Conservation (phyloP, 2,797 vertebrate species). For the Diglossa cyanea region DNA sequence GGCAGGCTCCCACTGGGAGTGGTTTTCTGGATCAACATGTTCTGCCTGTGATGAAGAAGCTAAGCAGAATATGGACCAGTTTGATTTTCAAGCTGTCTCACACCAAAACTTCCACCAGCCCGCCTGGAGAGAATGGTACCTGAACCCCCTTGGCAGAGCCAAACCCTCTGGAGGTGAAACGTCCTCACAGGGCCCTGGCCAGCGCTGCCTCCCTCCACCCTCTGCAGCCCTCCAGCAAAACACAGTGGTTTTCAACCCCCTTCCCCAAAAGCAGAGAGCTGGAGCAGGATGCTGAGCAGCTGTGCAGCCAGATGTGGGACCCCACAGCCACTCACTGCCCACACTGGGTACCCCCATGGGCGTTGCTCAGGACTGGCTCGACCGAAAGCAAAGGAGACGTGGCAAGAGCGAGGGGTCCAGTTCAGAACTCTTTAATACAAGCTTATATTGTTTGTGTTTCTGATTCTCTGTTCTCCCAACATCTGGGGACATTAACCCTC, state of each 20-base stretch:
- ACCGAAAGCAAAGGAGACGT: constrained; percentile 40
- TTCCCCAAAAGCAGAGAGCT: neutral
- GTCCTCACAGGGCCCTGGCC: rapidly evolving
- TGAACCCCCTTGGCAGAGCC: neutral
- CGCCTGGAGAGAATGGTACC: neutral
- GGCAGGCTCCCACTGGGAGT: neutral
- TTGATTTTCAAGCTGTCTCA: neutral
- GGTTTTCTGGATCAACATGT: neutral
- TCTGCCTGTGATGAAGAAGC: neutral
- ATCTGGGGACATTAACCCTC: constrained; percentile 66
- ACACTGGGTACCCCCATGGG: rapidly evolving
- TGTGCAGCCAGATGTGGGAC: neutral
- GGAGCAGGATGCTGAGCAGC: neutral
- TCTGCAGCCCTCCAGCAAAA: neutral
- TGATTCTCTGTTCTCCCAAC: constrained; percentile 59
- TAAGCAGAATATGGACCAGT: neutral
- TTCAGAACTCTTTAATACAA: constrained; percentile 75
- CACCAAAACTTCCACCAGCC: neutral
- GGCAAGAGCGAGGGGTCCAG: constrained; percentile 29
- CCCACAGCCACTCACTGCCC: neutral
- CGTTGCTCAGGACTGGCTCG: rapidly evolving
- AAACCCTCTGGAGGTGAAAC: neutral
- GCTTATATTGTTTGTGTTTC: constrained; percentile 68
- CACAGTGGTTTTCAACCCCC: rapidly evolving
- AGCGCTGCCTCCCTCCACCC: rapidly evolving